Evolutionary conservation across 53 echinoderm and acorn worm genomes (phyloP).

Genomic region (Stichopus horrens): DNA sequence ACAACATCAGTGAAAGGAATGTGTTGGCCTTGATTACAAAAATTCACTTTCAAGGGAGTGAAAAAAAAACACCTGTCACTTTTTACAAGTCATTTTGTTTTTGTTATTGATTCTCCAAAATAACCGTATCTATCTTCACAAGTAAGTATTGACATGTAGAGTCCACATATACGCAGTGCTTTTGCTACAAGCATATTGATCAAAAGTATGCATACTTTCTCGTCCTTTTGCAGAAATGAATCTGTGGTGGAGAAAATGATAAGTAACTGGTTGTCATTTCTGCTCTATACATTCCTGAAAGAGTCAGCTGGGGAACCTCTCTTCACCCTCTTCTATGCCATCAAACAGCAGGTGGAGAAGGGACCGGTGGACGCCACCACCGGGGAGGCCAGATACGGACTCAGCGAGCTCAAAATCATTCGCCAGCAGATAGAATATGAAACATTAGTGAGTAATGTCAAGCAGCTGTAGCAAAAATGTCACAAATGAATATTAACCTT

Average conservation of each 20-base stretch:
- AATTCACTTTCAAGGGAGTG: too few relatives aligned
- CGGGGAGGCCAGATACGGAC: slow-evolving; percentile 83
- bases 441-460: slow-evolving; percentile 64
- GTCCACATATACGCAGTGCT: background rate
- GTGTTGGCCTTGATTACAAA: too few relatives aligned
- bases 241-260: slow-evolving; percentile 96
- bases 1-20: too few relatives aligned
- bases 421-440: slow-evolving; percentile 88
- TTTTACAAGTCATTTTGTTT: too few relatives aligned
- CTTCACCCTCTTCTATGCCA: slow-evolving; percentile 87
- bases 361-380: slow-evolving; percentile 93
- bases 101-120: too few relatives aligned
- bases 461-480: background rate
- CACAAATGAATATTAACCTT: too few relatives aligned
- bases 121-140: too few relatives aligned
- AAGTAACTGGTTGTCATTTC: slow-evolving; percentile 87
- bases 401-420: slow-evolving; percentile 95
- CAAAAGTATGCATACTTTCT: background rate
- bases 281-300: slow-evolving; percentile 83
- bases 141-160: too few relatives aligned
- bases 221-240: slow-evolving; percentile 67
- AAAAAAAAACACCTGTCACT: too few relatives aligned
- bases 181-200: background rate
- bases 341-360: slow-evolving; percentile 89
- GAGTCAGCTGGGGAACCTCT: slow-evolving; percentile 87